Evolutionary conservation across 2,797 vertebrate genomes (phyloP).

Genomic region (Pangasius djambal): DNA sequence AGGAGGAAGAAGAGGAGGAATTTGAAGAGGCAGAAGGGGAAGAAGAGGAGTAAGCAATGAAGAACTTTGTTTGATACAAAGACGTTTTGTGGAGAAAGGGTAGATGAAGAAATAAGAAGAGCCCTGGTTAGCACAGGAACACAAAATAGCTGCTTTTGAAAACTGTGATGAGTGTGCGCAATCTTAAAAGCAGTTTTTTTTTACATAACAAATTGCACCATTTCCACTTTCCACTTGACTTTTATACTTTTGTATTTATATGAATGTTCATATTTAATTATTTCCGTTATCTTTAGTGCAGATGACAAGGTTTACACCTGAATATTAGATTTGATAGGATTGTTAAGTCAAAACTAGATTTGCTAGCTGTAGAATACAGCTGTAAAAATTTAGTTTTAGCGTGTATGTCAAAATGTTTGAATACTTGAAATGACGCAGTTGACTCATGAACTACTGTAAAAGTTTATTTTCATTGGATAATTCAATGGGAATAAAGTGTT

Average conservation of each 20-base stretch:
- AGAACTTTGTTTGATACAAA: constrained; percentile 28
- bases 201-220: constrained; percentile 62
- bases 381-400: constrained; percentile 37
- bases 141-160: constrained; percentile 50
- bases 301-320: constrained; percentile 57
- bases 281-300: constrained; percentile 59
- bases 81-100: constrained; percentile 45
- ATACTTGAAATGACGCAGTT: constrained; percentile 67
- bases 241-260: constrained; percentile 69
- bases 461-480: constrained; percentile 56
- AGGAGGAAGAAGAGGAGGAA: constrained; percentile 50
- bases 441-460: constrained; percentile 54
- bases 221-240: constrained; percentile 63
- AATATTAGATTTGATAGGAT: constrained; percentile 43
- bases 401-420: constrained; percentile 50
- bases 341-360: constrained; percentile 25
- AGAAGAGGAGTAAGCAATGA: constrained; percentile 47
- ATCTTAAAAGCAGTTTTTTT: constrained; percentile 58
- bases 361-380: constrained; percentile 52
- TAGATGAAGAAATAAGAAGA: constrained; percentile 12
- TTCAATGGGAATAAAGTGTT: constrained; percentile 63
- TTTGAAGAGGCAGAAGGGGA: constrained; percentile 56
- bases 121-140: constrained; percentile 33
- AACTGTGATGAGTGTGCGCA: constrained; percentile 62
- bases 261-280: constrained; percentile 53